phyloP scores from a whole-genome alignment of 1,140 invertebrate genomes.

The roundworm (Caenorhabditis elegans) region DNA sequence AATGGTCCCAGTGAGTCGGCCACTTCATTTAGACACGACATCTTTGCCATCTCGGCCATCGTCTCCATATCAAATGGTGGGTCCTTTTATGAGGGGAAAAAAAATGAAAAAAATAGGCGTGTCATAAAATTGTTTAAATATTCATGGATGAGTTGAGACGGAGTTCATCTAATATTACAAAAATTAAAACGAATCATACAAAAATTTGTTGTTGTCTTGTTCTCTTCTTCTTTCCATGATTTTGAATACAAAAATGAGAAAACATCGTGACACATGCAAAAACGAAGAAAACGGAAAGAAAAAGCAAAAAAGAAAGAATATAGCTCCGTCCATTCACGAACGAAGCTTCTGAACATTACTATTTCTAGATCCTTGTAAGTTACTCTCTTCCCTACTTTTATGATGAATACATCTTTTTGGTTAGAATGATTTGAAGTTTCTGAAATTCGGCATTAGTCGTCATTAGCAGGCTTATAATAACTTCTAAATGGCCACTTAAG shows the following conservation, averaged over 20 bases:
- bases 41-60: neutral
- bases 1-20: constrained; percentile 11
- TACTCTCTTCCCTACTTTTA: no score
- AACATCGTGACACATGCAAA: constrained; percentile 2
- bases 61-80: neutral
- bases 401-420: no score
- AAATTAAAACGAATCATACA: neutral
- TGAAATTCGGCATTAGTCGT: no score
- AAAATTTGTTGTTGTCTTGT: neutral
- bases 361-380: neutral
- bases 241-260: constrained; percentile 1
- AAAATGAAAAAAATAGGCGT: neutral
- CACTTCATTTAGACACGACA: neutral
- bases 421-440: no score
- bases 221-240: neutral
- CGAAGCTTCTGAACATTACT: no score
- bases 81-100: neutral
- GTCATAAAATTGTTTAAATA: no score
- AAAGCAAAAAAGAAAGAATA: neutral
- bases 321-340: neutral
- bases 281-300: neutral
- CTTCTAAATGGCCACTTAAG: no score
- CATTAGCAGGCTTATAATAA: no score
- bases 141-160: no score
- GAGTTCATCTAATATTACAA: neutral